Conservation (phyloP, 2,888 invertebrate species). For the Patella pellucida region DNA sequence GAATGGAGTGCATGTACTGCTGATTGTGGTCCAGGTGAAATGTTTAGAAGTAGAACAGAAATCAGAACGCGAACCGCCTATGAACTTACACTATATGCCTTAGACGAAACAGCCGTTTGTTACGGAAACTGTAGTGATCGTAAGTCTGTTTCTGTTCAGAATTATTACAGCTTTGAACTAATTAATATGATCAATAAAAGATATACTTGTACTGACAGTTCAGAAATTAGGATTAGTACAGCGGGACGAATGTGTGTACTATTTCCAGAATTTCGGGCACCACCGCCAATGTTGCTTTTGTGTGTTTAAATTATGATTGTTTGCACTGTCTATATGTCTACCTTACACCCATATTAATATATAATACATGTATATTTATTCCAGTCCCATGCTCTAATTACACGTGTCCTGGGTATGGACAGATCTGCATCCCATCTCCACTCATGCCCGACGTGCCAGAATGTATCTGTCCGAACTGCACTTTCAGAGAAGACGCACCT, state of each 20-base stretch:
- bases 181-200: too few relatives aligned
- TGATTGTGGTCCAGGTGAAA: not conserved
- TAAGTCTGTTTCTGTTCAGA: not conserved
- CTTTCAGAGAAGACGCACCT: constrained; percentile 7
- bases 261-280: too few relatives aligned
- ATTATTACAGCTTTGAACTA: too few relatives aligned
- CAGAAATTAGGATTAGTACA: too few relatives aligned
- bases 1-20: not conserved
- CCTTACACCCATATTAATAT: too few relatives aligned
- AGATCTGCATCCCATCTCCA: not conserved
- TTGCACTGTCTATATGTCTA: too few relatives aligned
- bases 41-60: not conserved
- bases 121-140: not conserved
- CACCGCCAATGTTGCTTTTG: too few relatives aligned
- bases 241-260: too few relatives aligned
- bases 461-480: constrained; percentile 26
- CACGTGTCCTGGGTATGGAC: not conserved
- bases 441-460: not conserved
- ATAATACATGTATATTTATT: too few relatives aligned
- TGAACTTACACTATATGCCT: not conserved
- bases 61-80: not conserved
- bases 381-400: not conserved
- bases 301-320: too few relatives aligned
- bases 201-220: too few relatives aligned
- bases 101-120: not conserved